Evolutionary conservation across 2,797 vertebrate species (phyloP).

Genomic region (Adrianichthys oophorus): DNA sequence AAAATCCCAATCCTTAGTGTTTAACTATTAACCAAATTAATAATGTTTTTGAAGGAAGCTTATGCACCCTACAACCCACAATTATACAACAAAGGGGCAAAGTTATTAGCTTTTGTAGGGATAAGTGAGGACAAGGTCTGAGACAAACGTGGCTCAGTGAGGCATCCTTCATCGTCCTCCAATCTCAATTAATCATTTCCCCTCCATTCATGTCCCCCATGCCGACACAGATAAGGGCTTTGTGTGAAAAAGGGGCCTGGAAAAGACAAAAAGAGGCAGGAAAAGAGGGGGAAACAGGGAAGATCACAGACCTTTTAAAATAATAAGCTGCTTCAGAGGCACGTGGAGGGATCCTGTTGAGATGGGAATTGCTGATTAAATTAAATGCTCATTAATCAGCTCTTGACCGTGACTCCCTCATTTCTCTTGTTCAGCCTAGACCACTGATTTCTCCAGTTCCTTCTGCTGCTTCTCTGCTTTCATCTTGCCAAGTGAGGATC

Average conservation of each 20-base stretch:
- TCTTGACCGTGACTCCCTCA: slow-evolving; percentile 77
- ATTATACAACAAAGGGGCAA: background rate
- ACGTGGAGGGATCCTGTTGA: slow-evolving; percentile 76
- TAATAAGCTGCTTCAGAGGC: slow-evolving; percentile 89
- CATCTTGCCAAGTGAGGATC: slow-evolving; percentile 41
- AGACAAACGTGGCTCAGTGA: slow-evolving; percentile 26
- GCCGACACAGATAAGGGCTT: slow-evolving; percentile 64
- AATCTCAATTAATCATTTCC: slow-evolving; percentile 75
- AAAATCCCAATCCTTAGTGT: background rate
- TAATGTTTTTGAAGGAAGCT: background rate
- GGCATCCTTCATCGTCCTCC: slow-evolving; percentile 61
- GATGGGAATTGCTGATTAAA: slow-evolving; percentile 91
- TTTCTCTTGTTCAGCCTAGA: slow-evolving; percentile 78
- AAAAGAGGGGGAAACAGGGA: slow-evolving; percentile 59
- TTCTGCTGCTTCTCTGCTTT: slow-evolving; percentile 1
- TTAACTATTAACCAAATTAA: slow-evolving; percentile 4
- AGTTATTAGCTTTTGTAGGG: background rate
- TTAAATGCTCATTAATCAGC: slow-evolving; percentile 94
- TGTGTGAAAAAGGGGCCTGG: slow-evolving; percentile 41
- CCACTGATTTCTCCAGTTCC: slow-evolving; percentile 55
- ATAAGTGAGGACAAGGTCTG: slow-evolving; percentile 9
- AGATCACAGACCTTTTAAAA: slow-evolving; percentile 88
- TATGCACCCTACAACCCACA: background rate
- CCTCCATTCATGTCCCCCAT: slow-evolving; percentile 51
- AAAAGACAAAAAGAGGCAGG: slow-evolving; percentile 42